These are phyloP conservation scores for Gallinago solitaria DNA, from an alignment of 2,797 vertebrate species.

Conservation along the genomic window DNA sequence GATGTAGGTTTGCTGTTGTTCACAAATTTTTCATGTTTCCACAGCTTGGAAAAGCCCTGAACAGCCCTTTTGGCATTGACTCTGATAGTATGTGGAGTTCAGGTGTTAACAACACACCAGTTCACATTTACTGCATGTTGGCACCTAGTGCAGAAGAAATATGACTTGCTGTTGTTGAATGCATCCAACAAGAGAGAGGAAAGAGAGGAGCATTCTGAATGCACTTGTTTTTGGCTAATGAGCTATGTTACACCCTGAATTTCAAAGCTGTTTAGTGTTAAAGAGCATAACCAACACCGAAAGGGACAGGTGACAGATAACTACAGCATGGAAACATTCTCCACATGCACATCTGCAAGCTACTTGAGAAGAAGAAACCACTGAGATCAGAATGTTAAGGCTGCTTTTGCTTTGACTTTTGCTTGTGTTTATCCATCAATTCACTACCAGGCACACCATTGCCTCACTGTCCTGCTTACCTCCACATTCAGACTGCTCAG, in stretches of 20 bases:
- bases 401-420: conserved; percentile 1
- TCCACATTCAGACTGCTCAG: background rate
- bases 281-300: background rate
- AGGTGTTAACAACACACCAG: background rate
- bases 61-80: background rate
- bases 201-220: background rate
- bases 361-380: background rate
- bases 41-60: background rate
- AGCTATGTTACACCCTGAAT: background rate
- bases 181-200: background rate
- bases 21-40: background rate
- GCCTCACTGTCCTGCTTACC: background rate
- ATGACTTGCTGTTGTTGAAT: background rate
- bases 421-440: background rate
- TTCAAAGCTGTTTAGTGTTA: background rate
- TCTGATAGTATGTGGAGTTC: background rate
- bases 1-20: background rate
- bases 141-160: background rate
- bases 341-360: background rate
- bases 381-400: background rate
- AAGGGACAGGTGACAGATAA: background rate
- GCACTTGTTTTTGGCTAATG: background rate
- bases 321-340: background rate
- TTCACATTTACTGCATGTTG: background rate
- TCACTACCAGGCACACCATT: background rate